Base-by-base conservation (phyloP, 2,113 vertebrate genomes). In the Hemibagrus wyckioides region DNA sequence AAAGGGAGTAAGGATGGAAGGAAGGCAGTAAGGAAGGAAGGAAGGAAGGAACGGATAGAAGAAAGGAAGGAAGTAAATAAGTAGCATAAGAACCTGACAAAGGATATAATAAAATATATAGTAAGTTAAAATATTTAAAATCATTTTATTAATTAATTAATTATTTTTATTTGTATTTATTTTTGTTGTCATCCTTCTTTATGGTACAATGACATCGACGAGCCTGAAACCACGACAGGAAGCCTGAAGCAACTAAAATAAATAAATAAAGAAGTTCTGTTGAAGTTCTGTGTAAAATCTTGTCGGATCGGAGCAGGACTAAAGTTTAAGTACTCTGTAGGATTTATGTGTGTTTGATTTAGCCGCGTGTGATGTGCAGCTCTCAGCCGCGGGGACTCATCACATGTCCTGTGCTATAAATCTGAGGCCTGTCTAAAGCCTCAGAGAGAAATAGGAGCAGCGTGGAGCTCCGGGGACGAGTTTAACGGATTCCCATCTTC, bases 301-400 rank as follows among this genome's bases (percentile, higher is more conserved):
- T 50, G 44, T 50, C 41, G 14, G 73, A 48, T 76, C 6, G 14
- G 25, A 17, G 73, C 25, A 19, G 41, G 73, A 50, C 41, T 48
- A 73, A 50, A 77, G 75, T 77, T 48, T 50, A 77, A 77, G 44
- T 17, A n/a, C 44, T 77, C 17, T 52, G 25, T 19, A n/a, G 44
- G 75, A 77, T 77, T n/a, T n/a, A n/a, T 17, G 75, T 50, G 75
- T 50, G 75, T 52, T 50, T 77, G 75, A 63, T 63, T 82, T 48
- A 28, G 59, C 33, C 6, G 33, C 8, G 15, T 19, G 36, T 65
- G 57, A 63, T 25, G 15, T 48, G 57, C 28, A 44, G 39, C 36
- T 44, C 36, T 63, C 57, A 48, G 57, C 57, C 80, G 19, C 25
- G 1, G 59, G 33, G 80, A 44, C 61, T 63, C 36, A 48, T 82